Evolutionary conservation across 2,113 vertebrate species (phyloP).

Genomic region (Archilochus colubris): DNA sequence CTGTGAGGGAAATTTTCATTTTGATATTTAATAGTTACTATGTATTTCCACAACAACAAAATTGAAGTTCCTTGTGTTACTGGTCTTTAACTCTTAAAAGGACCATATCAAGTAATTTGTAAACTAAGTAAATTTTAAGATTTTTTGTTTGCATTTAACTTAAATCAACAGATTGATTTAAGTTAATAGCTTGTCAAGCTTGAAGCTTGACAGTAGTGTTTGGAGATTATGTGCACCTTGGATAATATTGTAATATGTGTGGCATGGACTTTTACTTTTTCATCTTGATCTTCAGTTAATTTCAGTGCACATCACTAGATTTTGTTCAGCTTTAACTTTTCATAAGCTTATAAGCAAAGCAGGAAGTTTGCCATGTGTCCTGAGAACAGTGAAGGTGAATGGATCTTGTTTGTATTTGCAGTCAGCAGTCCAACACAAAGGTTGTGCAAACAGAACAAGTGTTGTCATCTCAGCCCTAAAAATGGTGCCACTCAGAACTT

Average conservation of each 20-base stretch:
- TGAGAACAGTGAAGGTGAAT: conserved; percentile 23
- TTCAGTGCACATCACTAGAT: not conserved
- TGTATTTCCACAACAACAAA: not conserved
- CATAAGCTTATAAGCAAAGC: not conserved
- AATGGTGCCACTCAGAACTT: not conserved
- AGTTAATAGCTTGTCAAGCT: not conserved
- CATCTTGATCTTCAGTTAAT: not conserved
- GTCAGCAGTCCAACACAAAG: conserved; percentile 39
- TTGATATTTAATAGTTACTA: not conserved
- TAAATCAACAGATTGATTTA: too few species aligned
- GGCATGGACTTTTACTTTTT: not conserved
- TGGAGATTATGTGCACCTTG: not conserved
- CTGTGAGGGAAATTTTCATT: not conserved
- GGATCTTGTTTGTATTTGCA: conserved; percentile 1
- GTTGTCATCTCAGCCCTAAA: conserved; percentile 14
- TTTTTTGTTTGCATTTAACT: not conserved
- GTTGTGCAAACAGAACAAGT: conserved; percentile 43
- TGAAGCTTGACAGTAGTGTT: not conserved
- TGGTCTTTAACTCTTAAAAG: not conserved
- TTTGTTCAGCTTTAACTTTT: not conserved
- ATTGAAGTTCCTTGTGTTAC: not conserved
- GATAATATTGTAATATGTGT: not conserved
- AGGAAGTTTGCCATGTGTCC: not conserved
- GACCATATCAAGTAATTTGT: not conserved
- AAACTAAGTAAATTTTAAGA: not conserved